Conservation (phyloP, 2,888 invertebrate genomes). For the Ormia ochracea region DNA sequence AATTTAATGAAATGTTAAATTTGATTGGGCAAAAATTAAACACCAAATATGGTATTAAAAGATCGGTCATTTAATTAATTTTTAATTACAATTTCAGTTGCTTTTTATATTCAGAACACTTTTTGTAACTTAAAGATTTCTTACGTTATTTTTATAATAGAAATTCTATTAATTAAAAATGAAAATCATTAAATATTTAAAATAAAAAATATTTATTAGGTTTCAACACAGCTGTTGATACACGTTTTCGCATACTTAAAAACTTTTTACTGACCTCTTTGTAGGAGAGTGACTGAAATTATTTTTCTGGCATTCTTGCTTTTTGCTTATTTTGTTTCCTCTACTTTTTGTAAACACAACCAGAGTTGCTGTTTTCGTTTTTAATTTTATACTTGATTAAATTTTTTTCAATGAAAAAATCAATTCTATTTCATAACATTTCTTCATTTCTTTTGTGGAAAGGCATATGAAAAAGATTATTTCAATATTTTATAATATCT, state of each 20-base stretch:
- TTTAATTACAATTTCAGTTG: constrained; percentile 12
- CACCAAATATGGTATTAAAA: neutral
- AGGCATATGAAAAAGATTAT: no score
- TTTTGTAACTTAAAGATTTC: neutral
- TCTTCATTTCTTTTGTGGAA: no score
- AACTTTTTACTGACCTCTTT: neutral
- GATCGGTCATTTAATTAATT: constrained; percentile 13
- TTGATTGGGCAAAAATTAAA: neutral
- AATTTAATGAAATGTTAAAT: neutral
- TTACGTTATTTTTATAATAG: neutral
- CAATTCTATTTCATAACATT: no score
- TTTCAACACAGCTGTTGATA: neutral
- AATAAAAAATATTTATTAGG: neutral
- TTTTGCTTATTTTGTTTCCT: constrained; percentile 6
- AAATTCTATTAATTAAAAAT: neutral
- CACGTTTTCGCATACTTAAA: neutral
- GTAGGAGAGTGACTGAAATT: constrained; percentile 25
- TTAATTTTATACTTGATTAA: no score
- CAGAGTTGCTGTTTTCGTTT: neutral
- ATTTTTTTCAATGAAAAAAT: no score
- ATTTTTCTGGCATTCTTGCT: neutral
- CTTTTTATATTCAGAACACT: neutral
- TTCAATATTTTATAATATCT: no score
- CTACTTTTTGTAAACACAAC: constrained; percentile 13
- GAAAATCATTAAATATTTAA: neutral